phyloP scores from a whole-genome alignment of 2,797 vertebrate genomes.

The Falco biarmicus region DNA sequence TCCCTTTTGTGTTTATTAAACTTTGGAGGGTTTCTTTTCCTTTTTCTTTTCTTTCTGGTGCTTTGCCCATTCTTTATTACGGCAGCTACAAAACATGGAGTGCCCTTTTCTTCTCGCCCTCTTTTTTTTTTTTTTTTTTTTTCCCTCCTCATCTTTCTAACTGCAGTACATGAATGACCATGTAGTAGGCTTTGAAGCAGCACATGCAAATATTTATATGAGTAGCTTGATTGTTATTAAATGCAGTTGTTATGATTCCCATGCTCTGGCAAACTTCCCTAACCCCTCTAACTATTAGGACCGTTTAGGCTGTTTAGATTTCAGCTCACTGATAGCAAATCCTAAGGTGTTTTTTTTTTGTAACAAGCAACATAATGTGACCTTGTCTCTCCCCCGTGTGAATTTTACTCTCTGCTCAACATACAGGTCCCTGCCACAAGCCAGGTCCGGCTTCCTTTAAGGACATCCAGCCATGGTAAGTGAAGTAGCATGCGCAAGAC shows the following conservation, averaged over 20 bases:
- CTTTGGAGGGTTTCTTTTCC: conserved; percentile 67
- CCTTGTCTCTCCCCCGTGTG: not conserved
- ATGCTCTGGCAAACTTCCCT: conserved; percentile 56
- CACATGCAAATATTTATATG: conserved; percentile 81
- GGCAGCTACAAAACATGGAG: conserved; percentile 55
- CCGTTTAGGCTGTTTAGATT: conserved; percentile 64
- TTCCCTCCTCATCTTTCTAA: conserved; percentile 60
- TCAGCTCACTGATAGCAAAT: conserved; percentile 52
- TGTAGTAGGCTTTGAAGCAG: conserved; percentile 72
- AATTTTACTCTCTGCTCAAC: conserved; percentile 11
- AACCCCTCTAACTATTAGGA: conserved; percentile 45
- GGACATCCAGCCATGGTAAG: not conserved
- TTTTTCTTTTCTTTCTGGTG: conserved; percentile 66
- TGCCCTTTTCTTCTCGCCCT: conserved; percentile 52
- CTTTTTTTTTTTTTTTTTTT: not conserved
- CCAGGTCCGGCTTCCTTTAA: not conserved
- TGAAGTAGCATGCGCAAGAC: not conserved
- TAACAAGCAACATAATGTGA: not conserved
- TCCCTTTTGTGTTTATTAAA: conserved; percentile 82
- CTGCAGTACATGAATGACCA: conserved; percentile 68
- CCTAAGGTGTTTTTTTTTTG: not conserved
- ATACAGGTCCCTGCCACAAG: not conserved
- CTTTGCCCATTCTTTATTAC: conserved; percentile 74
- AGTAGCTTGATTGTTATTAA: conserved; percentile 73
- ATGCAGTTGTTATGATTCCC: conserved; percentile 66